Conservation (phyloP, 2,888 invertebrate genomes). For the Drosophila kambysellisi region DNA sequence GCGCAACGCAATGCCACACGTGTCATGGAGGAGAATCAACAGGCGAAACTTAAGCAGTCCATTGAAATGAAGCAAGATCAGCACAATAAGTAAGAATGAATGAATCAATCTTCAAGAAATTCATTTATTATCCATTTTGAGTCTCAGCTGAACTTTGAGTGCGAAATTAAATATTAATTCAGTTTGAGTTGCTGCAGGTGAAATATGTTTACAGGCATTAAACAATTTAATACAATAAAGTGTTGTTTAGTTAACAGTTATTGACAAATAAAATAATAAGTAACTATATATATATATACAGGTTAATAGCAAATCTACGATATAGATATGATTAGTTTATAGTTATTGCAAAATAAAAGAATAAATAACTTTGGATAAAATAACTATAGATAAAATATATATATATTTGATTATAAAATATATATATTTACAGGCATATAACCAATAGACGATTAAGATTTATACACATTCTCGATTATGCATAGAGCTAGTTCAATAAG, state of each 20-base stretch:
- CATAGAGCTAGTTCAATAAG: background rate
- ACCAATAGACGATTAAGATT: background rate
- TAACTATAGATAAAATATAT: background rate
- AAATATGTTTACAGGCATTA: background rate
- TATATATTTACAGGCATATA: background rate
- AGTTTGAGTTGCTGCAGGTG: background rate
- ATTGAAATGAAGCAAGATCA: constrained; percentile 90
- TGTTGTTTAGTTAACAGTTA: background rate
- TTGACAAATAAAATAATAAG: background rate
- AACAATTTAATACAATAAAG: background rate
- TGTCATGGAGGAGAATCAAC: constrained; percentile 90
- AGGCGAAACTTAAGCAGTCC: constrained; percentile 90
- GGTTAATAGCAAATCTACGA: background rate
- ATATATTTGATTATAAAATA: background rate
- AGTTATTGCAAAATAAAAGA: too few species aligned
- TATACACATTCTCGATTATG: background rate
- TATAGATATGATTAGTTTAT: background rate
- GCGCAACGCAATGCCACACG: constrained; percentile 91
- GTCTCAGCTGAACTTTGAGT: background rate
- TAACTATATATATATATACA: background rate
- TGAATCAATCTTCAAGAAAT: background rate
- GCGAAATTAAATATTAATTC: background rate
- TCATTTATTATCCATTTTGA: background rate
- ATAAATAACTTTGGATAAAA: background rate
- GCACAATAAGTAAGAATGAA: constrained; percentile 86